Evolutionary conservation across 2,113 vertebrate genomes (phyloP).

Genomic region (Raphicerus campestris): DNA sequence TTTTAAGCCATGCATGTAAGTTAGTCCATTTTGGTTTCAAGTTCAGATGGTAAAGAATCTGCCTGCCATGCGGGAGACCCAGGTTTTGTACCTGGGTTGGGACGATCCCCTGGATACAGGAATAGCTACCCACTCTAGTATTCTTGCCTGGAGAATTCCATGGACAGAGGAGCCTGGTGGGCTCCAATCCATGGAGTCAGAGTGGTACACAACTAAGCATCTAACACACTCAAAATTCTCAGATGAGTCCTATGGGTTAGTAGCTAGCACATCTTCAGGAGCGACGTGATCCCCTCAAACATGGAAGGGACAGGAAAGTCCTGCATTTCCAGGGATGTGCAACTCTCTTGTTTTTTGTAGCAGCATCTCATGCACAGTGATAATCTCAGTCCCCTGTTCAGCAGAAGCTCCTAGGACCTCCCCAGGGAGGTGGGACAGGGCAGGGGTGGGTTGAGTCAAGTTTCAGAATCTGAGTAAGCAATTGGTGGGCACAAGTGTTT

Average conservation of each 20-base stretch:
- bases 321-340: slow-evolving; percentile 93
- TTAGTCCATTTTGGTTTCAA: slow-evolving; percentile 94
- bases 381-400: slow-evolving; percentile 91
- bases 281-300: slow-evolving; percentile 92
- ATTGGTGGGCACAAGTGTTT: background rate
- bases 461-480: background rate
- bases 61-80: fast-evolving
- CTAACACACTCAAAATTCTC: slow-evolving; percentile 85
- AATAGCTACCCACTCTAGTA: background rate
- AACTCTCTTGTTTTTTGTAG: slow-evolving; percentile 97
- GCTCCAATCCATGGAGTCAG: background rate
- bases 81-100: background rate
- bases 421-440: background rate
- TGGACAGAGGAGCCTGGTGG: background rate
- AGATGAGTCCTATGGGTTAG: slow-evolving; percentile 94
- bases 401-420: slow-evolving; percentile 95
- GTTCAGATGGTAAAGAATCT: slow-evolving; percentile 78
- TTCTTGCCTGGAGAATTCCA: background rate
- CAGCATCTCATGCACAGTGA: slow-evolving; percentile 95
- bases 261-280: slow-evolving; percentile 95
- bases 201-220: background rate
- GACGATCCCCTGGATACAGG: background rate
- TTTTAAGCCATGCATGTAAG: slow-evolving; percentile 90
- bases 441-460: background rate
- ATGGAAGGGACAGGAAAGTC: slow-evolving; percentile 83